These are phyloP conservation scores for Heterotis niloticus DNA, from an alignment of 2,113 vertebrate genomes.

Conservation along the genomic window DNA sequence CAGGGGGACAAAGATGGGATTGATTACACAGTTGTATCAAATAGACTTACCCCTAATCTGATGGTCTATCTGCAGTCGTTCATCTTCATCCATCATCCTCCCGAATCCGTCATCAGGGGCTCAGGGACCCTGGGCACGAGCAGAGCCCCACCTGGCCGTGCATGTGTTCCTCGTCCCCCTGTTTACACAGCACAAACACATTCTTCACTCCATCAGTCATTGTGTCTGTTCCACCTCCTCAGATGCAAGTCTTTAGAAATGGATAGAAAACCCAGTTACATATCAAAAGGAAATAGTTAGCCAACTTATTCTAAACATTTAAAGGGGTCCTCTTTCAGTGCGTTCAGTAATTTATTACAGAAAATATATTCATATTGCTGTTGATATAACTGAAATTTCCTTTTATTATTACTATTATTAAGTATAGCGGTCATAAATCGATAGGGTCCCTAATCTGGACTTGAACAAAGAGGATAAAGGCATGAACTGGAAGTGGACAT, in stretches of 20 bases:
- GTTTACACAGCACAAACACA: constrained; percentile 42
- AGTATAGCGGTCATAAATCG: too few species aligned
- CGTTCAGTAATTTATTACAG: too few species aligned
- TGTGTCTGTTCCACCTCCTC: constrained; percentile 36
- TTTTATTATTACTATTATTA: constrained; percentile 1
- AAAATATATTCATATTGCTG: too few species aligned
- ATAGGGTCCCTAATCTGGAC: too few species aligned
- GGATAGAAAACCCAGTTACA: neutral
- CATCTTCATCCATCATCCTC: constrained; percentile 69
- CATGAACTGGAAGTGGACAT: too few species aligned
- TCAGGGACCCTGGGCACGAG: constrained; percentile 37
- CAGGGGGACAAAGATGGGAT: constrained; percentile 46
- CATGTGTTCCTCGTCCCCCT: constrained; percentile 38
- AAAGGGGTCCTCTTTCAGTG: neutral
- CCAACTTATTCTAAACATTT: neutral
- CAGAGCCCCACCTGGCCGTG: constrained; percentile 25
- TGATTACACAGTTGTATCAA: constrained; percentile 62
- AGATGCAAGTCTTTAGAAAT: constrained; percentile 32
- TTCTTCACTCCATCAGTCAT: constrained; percentile 50
- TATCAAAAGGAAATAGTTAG: neutral
- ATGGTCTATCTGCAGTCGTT: constrained; percentile 62
- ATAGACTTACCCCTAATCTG: constrained; percentile 64
- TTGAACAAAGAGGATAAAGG: too few species aligned
- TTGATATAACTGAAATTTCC: neutral
- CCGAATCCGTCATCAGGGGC: constrained; percentile 52